A percentile compares a stretch with the other conserved stretches of the same genome.
Evolutionary conservation across 2,113 vertebrate genomes (phyloP).

Genomic region (Solea senegalensis): DNA sequence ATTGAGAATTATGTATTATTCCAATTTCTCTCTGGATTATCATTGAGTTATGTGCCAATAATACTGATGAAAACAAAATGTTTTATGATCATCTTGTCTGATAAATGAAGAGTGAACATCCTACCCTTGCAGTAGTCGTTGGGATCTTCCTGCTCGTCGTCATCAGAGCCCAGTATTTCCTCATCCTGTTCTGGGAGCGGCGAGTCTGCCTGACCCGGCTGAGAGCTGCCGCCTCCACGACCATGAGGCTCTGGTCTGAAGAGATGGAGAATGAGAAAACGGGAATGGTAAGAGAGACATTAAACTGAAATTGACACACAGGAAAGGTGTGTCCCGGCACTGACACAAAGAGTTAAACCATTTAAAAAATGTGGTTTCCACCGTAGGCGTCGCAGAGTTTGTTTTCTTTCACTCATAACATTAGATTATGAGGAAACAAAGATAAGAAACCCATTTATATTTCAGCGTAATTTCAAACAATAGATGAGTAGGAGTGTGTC

Average conservation of each 20-base stretch:
- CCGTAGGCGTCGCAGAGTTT: too few relatives aligned
- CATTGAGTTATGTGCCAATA: too few relatives aligned
- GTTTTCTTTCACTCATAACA: too few relatives aligned
- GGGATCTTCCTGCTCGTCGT: slow-evolving; percentile 97
- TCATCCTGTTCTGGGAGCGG: slow-evolving; percentile 93
- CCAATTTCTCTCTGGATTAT: too few relatives aligned
- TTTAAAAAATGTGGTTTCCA: too few relatives aligned
- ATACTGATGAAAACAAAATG: neutral
- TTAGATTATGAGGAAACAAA: too few relatives aligned
- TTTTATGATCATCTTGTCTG: neutral
- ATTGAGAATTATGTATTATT: too few relatives aligned
- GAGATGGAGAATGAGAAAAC: slow-evolving; percentile 34
- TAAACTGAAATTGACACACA: neutral
- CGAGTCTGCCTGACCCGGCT: slow-evolving; percentile 83
- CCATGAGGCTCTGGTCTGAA: slow-evolving; percentile 88
- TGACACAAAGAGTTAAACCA: too few relatives aligned
- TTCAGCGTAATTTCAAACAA: too few relatives aligned
- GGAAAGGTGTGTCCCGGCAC: too few relatives aligned
- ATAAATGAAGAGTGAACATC: neutral
- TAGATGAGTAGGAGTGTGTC: neutral
- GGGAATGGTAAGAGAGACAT: neutral
- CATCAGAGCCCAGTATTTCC: slow-evolving; percentile 96
- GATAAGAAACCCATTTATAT: too few relatives aligned
- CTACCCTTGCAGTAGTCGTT: slow-evolving; percentile 96
- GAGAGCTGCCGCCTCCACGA: slow-evolving; percentile 81